Conservation (phyloP, 30 jellyfish, hydroid and myxozoan species). For the Chironex yamaguchii region DNA sequence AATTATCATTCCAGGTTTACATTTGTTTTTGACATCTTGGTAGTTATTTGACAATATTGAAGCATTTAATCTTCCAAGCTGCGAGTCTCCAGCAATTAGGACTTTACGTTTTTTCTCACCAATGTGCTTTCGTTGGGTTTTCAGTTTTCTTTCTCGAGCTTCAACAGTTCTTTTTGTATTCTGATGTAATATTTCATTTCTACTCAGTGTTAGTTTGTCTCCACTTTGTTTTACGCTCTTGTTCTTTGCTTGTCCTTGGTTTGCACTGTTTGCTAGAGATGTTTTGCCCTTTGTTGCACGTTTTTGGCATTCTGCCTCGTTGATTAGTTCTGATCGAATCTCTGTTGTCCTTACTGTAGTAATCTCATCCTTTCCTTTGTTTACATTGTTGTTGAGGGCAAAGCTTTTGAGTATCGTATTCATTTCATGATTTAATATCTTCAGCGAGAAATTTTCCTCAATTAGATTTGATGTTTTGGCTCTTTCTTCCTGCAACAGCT, state of each 20-base stretch:
- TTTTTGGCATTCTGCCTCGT: neutral
- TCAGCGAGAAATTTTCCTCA: neutral
- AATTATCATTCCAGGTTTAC: conserved; percentile 26
- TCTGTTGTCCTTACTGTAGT: neutral
- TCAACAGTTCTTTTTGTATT: neutral
- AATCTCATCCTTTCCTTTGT: no score
- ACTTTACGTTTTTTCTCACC: neutral
- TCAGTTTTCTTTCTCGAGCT: neutral
- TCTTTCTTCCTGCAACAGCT: neutral
- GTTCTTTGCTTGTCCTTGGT: no score
- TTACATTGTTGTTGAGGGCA: neutral
- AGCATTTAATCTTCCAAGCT: conserved; percentile 29
- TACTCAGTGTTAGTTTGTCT: neutral
- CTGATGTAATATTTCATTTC: neutral
- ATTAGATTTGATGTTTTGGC: neutral
- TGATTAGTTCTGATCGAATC: neutral
- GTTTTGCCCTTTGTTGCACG: neutral
- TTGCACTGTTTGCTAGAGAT: neutral
- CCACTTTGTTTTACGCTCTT: no score
- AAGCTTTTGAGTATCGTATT: conserved; percentile 7
- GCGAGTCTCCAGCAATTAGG: conserved; percentile 21
- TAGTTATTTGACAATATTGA: conserved; percentile 9
- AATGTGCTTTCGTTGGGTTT: no score
- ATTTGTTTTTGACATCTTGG: conserved; percentile 11
- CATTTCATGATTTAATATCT: neutral